Conservation (phyloP, 64 coral and sea anemone species). For the Exaiptasia diaphana region DNA sequence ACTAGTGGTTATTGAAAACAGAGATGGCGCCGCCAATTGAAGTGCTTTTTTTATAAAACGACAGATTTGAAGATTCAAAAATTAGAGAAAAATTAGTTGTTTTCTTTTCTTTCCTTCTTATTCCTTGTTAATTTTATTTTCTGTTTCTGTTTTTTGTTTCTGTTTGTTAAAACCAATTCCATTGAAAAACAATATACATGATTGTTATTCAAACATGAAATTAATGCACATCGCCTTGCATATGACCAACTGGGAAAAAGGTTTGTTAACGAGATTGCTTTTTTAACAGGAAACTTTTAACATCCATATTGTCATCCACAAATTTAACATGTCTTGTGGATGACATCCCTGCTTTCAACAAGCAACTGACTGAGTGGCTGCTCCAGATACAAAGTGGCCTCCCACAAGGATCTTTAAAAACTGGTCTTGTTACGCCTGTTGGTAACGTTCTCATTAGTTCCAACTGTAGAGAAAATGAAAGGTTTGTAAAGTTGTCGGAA, state of each 20-base stretch:
- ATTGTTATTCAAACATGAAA: too few species aligned
- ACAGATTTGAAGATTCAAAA: too few species aligned
- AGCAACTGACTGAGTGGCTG: background rate
- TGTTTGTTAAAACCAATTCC: too few species aligned
- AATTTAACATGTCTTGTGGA: background rate
- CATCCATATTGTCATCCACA: background rate
- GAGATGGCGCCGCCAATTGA: background rate
- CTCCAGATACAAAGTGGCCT: constrained; percentile 5
- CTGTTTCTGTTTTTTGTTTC: too few species aligned
- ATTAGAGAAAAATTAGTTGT: too few species aligned
- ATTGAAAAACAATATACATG: too few species aligned
- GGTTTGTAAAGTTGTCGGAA: too few species aligned
- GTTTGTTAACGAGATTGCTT: too few species aligned
- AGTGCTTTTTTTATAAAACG: too few species aligned
- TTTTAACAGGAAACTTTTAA: constrained; percentile 14
- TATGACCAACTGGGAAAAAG: too few species aligned
- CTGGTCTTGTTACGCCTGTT: background rate
- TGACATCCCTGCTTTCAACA: background rate
- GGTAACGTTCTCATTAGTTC: background rate
- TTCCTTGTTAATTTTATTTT: too few species aligned
- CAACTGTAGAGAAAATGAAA: background rate
- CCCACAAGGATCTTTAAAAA: background rate
- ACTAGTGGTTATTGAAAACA: background rate
- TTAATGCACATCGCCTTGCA: background rate
- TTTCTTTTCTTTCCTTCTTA: too few species aligned